phyloP scores from a whole-genome alignment of 1,140 invertebrate species.

The Plectrocnemia conspersa region DNA sequence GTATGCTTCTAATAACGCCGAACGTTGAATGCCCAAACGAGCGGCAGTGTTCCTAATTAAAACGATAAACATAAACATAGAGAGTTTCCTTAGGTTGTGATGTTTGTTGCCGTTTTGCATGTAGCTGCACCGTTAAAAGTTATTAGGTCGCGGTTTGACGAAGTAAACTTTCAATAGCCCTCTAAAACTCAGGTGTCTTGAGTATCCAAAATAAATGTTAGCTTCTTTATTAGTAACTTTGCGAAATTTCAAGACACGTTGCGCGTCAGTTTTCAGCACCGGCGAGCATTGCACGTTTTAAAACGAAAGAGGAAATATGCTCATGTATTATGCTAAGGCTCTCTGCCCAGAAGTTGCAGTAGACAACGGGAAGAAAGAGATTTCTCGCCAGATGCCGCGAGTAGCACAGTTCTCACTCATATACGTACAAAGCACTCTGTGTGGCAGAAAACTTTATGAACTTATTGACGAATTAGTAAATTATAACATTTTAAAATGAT shows the following conservation, averaged over 20 bases:
- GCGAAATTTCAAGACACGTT: neutral
- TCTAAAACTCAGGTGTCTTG: neutral
- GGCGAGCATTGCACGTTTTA: constrained; percentile 7
- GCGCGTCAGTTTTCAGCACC: neutral
- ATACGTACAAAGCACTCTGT: no score
- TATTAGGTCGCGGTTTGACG: neutral
- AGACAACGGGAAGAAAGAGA: constrained; percentile 15
- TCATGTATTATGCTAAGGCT: constrained; percentile 16
- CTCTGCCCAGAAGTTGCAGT: neutral
- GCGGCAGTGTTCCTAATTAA: constrained; percentile 30
- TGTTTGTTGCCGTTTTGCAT: constrained; percentile 10
- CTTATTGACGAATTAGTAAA: no score
- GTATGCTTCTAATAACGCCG: no score
- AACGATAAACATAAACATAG: constrained; percentile 28
- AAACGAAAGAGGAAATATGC: constrained; percentile 14
- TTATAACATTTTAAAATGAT: no score
- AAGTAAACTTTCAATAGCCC: neutral
- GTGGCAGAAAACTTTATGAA: no score
- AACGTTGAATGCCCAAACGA: constrained; percentile 7
- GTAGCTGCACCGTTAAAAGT: neutral
- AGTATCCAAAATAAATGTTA: neutral
- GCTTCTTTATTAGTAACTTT: neutral
- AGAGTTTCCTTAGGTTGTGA: constrained; percentile 6
- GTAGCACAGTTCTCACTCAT: no score
- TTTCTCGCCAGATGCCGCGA: constrained; percentile 11